Evolutionary conservation across 2,113 vertebrate genomes (phyloP), one percentile per base, ranked within the genome.

Genomic region (Spea bombifrons): DNA sequence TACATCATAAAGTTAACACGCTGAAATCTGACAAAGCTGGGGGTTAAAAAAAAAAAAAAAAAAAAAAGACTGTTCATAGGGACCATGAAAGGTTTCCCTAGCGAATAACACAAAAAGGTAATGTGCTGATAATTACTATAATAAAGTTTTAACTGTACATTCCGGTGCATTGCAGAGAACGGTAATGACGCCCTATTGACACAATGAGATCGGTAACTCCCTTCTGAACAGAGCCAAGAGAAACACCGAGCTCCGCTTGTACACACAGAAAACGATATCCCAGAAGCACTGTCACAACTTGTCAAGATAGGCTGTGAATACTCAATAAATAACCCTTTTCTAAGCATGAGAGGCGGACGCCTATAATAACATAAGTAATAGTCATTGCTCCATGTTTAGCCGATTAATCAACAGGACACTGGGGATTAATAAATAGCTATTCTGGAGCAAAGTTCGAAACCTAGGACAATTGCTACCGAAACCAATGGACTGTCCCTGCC

Each of bases 121-220:
- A 17, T 49, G 13, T 48, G 48, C 47, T 70, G 47, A 70, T 70
- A 70, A 70, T 70, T 70, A 70, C 67, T 70, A 70, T 50, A 70
- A 70, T 70, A 70, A 70, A 16, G 48, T 47, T 68, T 52, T 52
- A 43, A 46, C 12, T 68, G 66, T 68, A 47, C 66, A 68, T 68
- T 47, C 66, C 66, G 47, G 66, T 47, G 13, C 66, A 10, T 12
- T n/a, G 66, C 44, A n/a, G 66, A 5, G 66, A 68, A 47, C 47
- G 47, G 46, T 70, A 70, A 70, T 50, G 67, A 70, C 47, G 67
- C 67, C 67, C 16, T 70, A 50, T 70, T 70, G 67, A 70, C 67
- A 70, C 46, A 70, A 68, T 46, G n/a, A 70, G 67, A 70, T n/a
- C 48, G 47, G 47, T 50, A 70, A 50, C 67, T 49, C 47, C 67